phyloP scores from a whole-genome alignment of 2,888 invertebrate species.

The Drosophila fungiperda region DNA sequence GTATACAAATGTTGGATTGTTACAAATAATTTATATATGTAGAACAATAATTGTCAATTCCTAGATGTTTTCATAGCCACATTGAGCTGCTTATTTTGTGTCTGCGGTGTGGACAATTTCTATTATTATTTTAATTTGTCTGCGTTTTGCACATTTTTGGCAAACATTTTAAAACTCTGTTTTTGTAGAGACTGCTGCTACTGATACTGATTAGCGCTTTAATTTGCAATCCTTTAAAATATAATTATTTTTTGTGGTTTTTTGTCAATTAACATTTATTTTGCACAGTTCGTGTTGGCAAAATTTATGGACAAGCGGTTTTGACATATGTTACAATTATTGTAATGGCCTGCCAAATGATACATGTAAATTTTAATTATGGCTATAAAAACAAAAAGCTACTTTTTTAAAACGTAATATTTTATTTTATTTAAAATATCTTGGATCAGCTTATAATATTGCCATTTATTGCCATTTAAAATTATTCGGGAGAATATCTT shows the following conservation, averaged over 20 bases:
- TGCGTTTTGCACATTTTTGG: constrained; percentile 18
- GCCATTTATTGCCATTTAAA: background rate
- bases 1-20: background rate
- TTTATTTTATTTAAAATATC: background rate
- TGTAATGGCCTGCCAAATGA: background rate
- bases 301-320: constrained; percentile 24
- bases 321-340: constrained; percentile 44
- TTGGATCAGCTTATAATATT: background rate
- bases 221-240: constrained; percentile 35
- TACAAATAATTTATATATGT: background rate
- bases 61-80: constrained; percentile 24
- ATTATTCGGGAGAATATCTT: constrained; percentile 8
- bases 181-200: constrained; percentile 4
- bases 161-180: constrained; percentile 26
- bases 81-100: constrained; percentile 45
- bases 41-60: background rate
- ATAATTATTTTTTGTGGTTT: constrained; percentile 11
- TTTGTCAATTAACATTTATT: constrained; percentile 54
- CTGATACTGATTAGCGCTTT: constrained; percentile 13
- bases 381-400: background rate
- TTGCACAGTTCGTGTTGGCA: constrained; percentile 29
- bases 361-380: background rate
- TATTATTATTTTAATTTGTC: constrained; percentile 50
- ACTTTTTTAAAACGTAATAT: background rate
- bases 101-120: constrained; percentile 36